Evolutionary conservation across 2,113 vertebrate species (phyloP).

Genomic region (Daphoenositta chrysoptera): DNA sequence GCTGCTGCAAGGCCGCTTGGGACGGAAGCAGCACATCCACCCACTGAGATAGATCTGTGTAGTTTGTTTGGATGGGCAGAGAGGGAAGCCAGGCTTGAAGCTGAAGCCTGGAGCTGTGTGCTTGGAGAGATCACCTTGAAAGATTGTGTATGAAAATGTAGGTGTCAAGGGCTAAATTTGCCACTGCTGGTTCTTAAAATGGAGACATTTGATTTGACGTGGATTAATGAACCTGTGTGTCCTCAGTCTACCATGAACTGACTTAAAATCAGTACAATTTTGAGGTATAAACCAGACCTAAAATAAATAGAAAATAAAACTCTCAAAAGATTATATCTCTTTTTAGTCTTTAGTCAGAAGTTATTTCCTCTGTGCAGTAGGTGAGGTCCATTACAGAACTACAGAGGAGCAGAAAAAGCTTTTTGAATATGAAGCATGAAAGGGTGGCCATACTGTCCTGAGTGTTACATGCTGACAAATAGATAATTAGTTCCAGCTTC

Average conservation of each 20-base stretch:
- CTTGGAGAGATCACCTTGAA: background rate
- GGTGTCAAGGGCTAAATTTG: background rate
- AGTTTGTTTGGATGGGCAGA: background rate
- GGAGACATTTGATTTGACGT: background rate
- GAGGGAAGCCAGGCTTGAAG: background rate
- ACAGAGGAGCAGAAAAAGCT: background rate
- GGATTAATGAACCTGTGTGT: background rate
- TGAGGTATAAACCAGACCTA: background rate
- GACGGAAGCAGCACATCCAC: background rate
- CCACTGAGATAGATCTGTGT: background rate
- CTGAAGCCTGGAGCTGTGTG: background rate
- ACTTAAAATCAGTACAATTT: background rate
- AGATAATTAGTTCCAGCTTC: background rate
- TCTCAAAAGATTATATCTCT: background rate
- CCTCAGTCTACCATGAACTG: background rate
- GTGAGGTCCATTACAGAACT: background rate
- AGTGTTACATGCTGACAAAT: background rate
- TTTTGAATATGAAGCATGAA: background rate
- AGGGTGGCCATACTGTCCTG: background rate
- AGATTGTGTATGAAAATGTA: background rate
- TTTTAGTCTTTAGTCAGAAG: background rate
- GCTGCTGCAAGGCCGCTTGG: background rate
- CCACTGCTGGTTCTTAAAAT: background rate
- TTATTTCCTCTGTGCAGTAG: background rate
- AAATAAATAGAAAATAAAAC: background rate